Evolutionary conservation across 2,113 vertebrate species (phyloP).

Genomic region (Jaculus jaculus): DNA sequence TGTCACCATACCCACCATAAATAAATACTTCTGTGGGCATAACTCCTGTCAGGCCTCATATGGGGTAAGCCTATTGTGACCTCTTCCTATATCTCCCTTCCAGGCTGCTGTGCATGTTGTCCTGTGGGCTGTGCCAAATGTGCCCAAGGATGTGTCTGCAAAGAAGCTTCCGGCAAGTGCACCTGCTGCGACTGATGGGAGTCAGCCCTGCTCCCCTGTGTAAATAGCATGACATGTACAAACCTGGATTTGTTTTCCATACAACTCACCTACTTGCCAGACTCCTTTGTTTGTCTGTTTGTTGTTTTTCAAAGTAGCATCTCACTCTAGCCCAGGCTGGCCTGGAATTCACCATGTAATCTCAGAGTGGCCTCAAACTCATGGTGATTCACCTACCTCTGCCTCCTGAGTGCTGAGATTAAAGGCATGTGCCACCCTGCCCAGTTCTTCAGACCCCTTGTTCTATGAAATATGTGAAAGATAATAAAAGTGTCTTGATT

Average conservation of each 20-base stretch:
- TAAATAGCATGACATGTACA: background rate
- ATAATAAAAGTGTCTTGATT: background rate
- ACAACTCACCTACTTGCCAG: background rate
- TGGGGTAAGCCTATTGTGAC: background rate
- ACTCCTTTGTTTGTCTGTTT: background rate
- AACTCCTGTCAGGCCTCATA: background rate
- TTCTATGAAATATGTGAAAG: background rate
- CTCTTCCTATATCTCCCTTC: background rate
- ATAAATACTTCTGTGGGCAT: too few species aligned
- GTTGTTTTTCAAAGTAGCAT: too few species aligned
- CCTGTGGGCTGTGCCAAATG: conserved; percentile 83
- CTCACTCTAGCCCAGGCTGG: too few species aligned
- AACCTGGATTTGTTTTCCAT: background rate
- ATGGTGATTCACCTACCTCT: too few species aligned
- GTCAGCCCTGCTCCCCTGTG: background rate
- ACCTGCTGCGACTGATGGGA: conserved; percentile 84
- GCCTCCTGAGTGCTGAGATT: too few species aligned
- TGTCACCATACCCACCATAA: too few species aligned
- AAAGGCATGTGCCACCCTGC: too few species aligned
- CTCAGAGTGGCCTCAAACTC: too few species aligned
- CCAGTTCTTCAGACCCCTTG: background rate
- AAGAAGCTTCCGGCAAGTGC: conserved; percentile 81
- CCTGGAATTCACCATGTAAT: too few species aligned
- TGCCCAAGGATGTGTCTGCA: conserved; percentile 88
- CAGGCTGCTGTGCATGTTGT: conserved; percentile 90